Conservation (phyloP, 2,888 invertebrate genomes). For the Lepas anatifera region DNA sequence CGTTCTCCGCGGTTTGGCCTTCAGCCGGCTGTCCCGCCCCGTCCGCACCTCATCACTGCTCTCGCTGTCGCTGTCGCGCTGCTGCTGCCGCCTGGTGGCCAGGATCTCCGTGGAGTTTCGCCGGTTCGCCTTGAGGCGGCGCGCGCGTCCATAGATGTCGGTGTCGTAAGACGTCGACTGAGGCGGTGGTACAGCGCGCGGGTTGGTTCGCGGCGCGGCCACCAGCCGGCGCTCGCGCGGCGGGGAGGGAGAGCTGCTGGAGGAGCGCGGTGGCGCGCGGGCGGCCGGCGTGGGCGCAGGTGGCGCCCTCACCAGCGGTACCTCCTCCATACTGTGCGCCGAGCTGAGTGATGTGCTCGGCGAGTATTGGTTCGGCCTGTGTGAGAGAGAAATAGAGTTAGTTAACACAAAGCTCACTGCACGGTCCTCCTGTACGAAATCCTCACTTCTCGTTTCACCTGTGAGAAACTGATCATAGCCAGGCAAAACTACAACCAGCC, state of each 20-base stretch:
- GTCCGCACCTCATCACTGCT: neutral
- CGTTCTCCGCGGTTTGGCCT: neutral
- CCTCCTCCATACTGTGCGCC: constrained; percentile 24
- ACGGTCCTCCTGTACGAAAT: too few species aligned
- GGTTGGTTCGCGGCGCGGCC: neutral
- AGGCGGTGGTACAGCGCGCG: neutral
- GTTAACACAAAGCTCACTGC: too few species aligned
- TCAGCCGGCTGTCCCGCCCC: neutral
- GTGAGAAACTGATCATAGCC: too few species aligned
- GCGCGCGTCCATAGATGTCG: neutral
- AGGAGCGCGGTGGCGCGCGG: neutral
- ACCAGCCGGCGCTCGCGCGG: constrained; percentile 1
- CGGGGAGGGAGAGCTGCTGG: constrained; percentile 10
- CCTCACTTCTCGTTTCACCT: too few species aligned
- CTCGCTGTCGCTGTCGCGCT: constrained; percentile 5
- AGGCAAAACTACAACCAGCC: too few species aligned
- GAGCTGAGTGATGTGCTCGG: constrained; percentile 25
- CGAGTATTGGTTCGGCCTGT: neutral
- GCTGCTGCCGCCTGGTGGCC: constrained; percentile 11
- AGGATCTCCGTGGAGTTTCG: neutral
- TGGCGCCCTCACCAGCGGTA: constrained; percentile 9
- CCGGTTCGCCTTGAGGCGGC: constrained; percentile 1
- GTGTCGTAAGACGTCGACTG: neutral
- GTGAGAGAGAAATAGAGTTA: too few species aligned
- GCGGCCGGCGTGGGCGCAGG: neutral